These are phyloP conservation scores for Patiria miniata DNA, from an alignment of 35 echinoderm and acorn worm genomes.

Conservation along the genomic window DNA sequence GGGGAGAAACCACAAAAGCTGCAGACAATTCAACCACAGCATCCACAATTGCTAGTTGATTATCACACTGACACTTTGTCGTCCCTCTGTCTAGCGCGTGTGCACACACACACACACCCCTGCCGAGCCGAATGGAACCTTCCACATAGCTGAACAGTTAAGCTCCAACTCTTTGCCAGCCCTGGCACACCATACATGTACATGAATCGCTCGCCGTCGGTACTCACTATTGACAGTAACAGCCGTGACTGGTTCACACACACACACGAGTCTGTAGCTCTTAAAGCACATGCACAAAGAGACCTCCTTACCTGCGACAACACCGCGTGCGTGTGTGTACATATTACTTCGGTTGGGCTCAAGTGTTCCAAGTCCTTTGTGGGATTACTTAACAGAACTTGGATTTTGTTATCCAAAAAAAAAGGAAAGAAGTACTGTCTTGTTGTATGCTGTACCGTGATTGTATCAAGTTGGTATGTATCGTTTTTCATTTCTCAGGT, in stretches of 20 bases:
- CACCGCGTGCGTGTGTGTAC: too few species aligned
- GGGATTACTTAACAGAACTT: slow-evolving; percentile 10
- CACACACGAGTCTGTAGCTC: too few species aligned
- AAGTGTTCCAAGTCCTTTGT: neutral
- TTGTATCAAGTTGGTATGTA: slow-evolving; percentile 28
- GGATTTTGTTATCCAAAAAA: slow-evolving; percentile 8
- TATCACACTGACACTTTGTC: too few species aligned
- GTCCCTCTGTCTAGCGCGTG: too few species aligned
- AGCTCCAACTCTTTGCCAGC: neutral
- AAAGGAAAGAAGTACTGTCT: too few species aligned
- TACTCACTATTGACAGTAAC: slow-evolving; percentile 15
- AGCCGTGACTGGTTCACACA: neutral
- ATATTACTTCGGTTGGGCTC: too few species aligned
- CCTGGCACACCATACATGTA: slow-evolving; percentile 23
- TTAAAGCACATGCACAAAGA: too few species aligned
- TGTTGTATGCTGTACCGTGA: neutral
- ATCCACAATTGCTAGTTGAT: too few species aligned
- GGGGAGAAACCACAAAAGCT: too few species aligned
- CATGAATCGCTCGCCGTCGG: neutral
- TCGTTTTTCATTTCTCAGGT: slow-evolving; percentile 4
- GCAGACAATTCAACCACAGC: too few species aligned
- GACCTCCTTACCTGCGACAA: too few species aligned
- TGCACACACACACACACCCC: too few species aligned
- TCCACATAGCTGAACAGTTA: slow-evolving; percentile 30
- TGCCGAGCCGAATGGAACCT: neutral